Conservation (phyloP, 1,140 invertebrate genomes). For the Eriosoma lanigerum region DNA sequence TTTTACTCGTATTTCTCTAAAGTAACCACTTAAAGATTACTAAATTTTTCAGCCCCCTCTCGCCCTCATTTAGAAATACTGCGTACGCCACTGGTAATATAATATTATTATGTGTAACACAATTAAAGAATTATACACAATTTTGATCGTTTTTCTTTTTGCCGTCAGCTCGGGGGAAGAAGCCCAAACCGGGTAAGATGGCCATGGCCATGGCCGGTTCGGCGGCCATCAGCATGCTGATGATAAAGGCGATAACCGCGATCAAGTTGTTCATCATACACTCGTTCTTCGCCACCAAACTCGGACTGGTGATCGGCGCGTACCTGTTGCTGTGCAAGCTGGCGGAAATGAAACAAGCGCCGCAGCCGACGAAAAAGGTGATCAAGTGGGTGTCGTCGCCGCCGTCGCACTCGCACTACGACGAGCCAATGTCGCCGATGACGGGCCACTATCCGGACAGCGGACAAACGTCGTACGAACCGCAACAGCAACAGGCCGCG, state of each 20-base stretch:
- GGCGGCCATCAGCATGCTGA: conserved; percentile 18
- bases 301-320: not conserved
- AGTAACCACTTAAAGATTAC: no score
- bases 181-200: not conserved
- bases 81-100: no score
- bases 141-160: no score
- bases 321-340: conserved; percentile 41
- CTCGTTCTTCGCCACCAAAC: conserved; percentile 41
- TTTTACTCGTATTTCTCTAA: no score
- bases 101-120: no score
- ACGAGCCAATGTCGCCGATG: not conserved
- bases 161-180: not conserved
- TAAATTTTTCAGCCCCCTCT: no score
- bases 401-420: not conserved
- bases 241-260: conserved; percentile 20
- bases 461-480: conserved; percentile 26
- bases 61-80: no score
- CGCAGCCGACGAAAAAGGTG: not conserved
- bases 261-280: conserved; percentile 48
- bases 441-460: not conserved
- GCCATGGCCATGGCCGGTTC: conserved; percentile 14
- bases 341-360: conserved; percentile 22
- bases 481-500: not conserved
- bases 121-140: no score
- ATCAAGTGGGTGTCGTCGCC: conserved; percentile 33